phyloP scores from a whole-genome alignment of 2,113 vertebrate genomes.

The Balaenoptera acutorostrata region DNA sequence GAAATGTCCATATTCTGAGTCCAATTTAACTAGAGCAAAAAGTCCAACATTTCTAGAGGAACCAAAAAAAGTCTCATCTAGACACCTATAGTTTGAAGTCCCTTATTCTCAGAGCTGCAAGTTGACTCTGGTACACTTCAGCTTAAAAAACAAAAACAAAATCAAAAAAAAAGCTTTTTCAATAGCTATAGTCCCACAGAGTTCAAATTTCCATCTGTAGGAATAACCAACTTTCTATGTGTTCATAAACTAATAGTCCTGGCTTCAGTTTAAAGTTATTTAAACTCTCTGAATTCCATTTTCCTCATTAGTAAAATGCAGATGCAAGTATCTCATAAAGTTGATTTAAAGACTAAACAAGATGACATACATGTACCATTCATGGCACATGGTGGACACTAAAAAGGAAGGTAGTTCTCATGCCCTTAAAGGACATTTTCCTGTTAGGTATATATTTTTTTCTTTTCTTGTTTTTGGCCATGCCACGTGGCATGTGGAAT shows the following conservation, averaged over 20 bases:
- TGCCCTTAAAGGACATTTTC: conserved; percentile 10
- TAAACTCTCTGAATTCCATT: conserved; percentile 8
- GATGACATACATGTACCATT: not conserved
- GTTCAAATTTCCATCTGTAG: not conserved
- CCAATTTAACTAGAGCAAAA: conserved; percentile 10
- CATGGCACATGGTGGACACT: not conserved
- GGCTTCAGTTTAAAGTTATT: conserved; percentile 36
- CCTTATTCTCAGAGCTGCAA: not conserved
- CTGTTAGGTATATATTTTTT: not conserved
- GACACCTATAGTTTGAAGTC: not conserved
- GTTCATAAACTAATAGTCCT: not conserved
- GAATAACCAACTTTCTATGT: conserved; percentile 20
- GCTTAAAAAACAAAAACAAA: not conserved
- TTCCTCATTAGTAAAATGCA: conserved; percentile 21
- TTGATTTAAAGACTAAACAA: not conserved
- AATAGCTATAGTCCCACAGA: not conserved
- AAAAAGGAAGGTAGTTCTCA: not conserved
- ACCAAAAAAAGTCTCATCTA: not conserved
- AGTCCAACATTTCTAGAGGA: not conserved
- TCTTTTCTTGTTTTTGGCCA: not conserved
- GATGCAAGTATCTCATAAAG: not conserved
- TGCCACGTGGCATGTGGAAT: not conserved
- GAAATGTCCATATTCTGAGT: conserved; percentile 36
- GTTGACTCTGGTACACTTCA: not conserved
- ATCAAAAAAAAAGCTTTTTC: not conserved